These are phyloP conservation scores for Hydropsyche tenuis DNA, from an alignment of 1,140 invertebrate genomes.

Conservation along the genomic window DNA sequence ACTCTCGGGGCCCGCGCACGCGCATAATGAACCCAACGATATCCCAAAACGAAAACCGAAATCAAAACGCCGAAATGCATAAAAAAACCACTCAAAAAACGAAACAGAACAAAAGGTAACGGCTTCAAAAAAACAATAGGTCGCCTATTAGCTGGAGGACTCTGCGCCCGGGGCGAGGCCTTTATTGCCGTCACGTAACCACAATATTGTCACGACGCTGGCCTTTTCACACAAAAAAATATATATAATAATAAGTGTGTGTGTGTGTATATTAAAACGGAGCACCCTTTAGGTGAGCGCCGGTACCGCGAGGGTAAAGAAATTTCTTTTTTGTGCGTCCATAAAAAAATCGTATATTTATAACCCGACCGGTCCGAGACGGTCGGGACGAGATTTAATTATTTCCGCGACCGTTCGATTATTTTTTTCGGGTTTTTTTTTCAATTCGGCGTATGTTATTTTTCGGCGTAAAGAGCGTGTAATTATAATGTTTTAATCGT, in stretches of 20 bases:
- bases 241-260: neutral
- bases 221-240: slow-evolving; percentile 24
- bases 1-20: too few species aligned
- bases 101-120: slow-evolving; percentile 13
- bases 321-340: neutral
- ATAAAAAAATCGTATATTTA: slow-evolving; percentile 1
- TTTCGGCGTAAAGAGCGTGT: slow-evolving; percentile 3
- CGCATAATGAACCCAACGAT: too few species aligned
- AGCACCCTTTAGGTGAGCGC: neutral
- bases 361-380: neutral
- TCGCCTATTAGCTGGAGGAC: slow-evolving; percentile 42
- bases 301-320: slow-evolving; percentile 3
- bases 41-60: too few species aligned
- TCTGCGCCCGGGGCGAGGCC: slow-evolving; percentile 19
- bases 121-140: slow-evolving; percentile 35
- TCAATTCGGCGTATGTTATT: too few species aligned
- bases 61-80: too few species aligned
- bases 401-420: slow-evolving; percentile 28
- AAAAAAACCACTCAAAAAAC: neutral
- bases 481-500: slow-evolving; percentile 18
- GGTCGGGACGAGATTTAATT: slow-evolving; percentile 8
- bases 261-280: too few species aligned
- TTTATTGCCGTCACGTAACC: slow-evolving; percentile 47
- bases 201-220: slow-evolving; percentile 45
- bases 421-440: neutral